phyloP scores from a whole-genome alignment of 37 sponge, comb jelly and placozoan species.

The Tethya wilhelma region DNA sequence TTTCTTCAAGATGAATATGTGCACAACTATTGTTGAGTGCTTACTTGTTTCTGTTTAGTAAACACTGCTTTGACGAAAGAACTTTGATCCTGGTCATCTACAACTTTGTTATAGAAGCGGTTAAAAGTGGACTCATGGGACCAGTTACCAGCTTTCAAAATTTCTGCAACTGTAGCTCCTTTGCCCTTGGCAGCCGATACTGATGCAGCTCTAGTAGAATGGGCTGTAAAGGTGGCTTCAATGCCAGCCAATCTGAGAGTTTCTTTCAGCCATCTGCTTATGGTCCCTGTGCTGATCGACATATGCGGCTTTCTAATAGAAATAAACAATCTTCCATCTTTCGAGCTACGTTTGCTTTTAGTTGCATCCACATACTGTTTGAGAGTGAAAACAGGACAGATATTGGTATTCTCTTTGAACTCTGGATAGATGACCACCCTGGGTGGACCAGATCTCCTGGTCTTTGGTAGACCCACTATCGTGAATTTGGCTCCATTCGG shows the following conservation, averaged over 20 bases:
- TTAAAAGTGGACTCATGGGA: conserved; percentile 19
- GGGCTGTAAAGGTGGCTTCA: neutral
- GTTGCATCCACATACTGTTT: conserved; percentile 4
- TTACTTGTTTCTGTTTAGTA: conserved; percentile 9
- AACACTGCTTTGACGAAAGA: neutral
- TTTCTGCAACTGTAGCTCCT: conserved; percentile 12
- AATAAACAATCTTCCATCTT: neutral
- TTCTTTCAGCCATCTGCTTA: conserved; percentile 7
- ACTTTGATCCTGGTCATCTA: neutral
- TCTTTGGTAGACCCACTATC: conserved; percentile 26
- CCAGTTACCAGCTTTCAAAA: conserved; percentile 37
- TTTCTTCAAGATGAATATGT: neutral
- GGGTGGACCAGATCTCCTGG: conserved; percentile 26
- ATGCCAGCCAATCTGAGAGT: conserved; percentile 5
- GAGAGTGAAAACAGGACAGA: conserved; percentile 29
- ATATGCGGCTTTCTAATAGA: neutral
- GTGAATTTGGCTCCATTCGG: conserved; percentile 14
- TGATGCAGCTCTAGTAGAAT: conserved; percentile 23
- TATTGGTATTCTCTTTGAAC: neutral
- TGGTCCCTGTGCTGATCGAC: neutral
- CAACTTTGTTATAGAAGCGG: conserved; percentile 19
- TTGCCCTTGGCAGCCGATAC: neutral
- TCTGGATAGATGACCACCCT: neutral
- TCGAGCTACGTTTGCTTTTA: neutral
- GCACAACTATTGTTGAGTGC: conserved; percentile 2